phyloP scores from a whole-genome alignment of 2,797 vertebrate genomes.

The Danionella dracula region DNA sequence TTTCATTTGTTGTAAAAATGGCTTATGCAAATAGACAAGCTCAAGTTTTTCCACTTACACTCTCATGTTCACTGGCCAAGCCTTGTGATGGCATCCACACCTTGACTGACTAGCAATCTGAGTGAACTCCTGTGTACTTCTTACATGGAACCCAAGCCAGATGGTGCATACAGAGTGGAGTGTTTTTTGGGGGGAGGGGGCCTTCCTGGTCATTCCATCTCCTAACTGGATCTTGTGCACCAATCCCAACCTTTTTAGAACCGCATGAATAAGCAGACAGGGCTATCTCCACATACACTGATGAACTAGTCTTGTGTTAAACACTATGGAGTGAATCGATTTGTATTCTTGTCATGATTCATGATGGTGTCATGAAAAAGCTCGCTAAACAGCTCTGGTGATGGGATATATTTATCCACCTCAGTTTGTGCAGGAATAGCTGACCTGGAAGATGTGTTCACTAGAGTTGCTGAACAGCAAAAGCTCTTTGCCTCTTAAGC shows the following conservation, averaged over 20 bases:
- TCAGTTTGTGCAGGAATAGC: conserved; percentile 56
- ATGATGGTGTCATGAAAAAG: conserved; percentile 7
- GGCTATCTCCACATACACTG: not conserved
- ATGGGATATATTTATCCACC: conserved; percentile 51
- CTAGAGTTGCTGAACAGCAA: conserved; percentile 58
- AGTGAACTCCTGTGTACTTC: not conserved
- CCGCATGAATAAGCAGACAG: conserved; percentile 23
- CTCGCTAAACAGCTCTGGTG: conserved; percentile 34
- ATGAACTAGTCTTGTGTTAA: too few species aligned
- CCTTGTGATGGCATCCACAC: not conserved
- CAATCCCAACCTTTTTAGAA: conserved; percentile 25
- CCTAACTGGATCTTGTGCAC: conserved; percentile 27
- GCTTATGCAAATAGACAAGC: not conserved
- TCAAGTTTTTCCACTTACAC: not conserved
- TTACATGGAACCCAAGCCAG: conserved; percentile 37
- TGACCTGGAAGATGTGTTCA: conserved; percentile 42
- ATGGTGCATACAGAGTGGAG: conserved; percentile 28
- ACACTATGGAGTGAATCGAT: not conserved
- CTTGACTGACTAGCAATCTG: not conserved
- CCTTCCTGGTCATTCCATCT: conserved; percentile 23
- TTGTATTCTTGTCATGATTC: conserved; percentile 8
- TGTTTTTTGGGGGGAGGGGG: conserved; percentile 1
- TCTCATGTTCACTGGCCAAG: not conserved
- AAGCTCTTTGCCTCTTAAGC: conserved; percentile 49
- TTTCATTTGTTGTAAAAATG: too few species aligned